Evolutionary conservation across 2,888 invertebrate species (phyloP), one percentile per base, ranked within the genome.

Genomic region (Acanthopleura granulata): DNA sequence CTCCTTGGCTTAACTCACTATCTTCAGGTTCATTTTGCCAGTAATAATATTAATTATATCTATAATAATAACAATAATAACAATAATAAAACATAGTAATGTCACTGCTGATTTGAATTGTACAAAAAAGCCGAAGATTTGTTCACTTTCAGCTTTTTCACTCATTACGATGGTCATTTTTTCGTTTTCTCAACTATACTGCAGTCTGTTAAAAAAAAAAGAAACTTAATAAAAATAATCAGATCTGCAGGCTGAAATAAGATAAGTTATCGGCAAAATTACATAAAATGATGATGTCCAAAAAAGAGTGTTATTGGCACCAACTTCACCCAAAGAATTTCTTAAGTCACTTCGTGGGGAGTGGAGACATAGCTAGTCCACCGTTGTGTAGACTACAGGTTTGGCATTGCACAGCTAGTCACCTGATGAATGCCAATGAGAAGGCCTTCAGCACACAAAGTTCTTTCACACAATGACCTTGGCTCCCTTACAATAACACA

Each of bases 21-120:
- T 57, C 22, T 22, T n/a, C 3, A 57, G 57, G n/a, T 57, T 22
- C 22, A 57, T 57, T 57, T 57, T 57, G n/a, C n/a, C 57, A 57
- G 57, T 57, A 57, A 57, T 57, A 57, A 57, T 57, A 57, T n/a
- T 57, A 57, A n/a, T 57, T n/a, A 57, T 57, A 57, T 57, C 12
- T n/a, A 57, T 22, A 57, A 57, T 57, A 57, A 57, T 57, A 57
- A 57, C 40, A 40, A 57, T 57, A 22, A 57, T 57, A 57, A 18
- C 22, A 6, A 57, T 57, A 57, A n/a, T n/a, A 57, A 57, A 57
- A 22, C 22, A 57, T 18, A 18, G 22, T 57, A 6, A 57, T 57
- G 18, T 57, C 12, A 57, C n/a, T 57, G 57, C 57, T 57, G 6
- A 57, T 57, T 18, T 57, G 57, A 57, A n/a, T 57, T 57, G 6